Base-by-base conservation (phyloP, 2,888 invertebrate species). In the Meliscaeva auricollis region DNA sequence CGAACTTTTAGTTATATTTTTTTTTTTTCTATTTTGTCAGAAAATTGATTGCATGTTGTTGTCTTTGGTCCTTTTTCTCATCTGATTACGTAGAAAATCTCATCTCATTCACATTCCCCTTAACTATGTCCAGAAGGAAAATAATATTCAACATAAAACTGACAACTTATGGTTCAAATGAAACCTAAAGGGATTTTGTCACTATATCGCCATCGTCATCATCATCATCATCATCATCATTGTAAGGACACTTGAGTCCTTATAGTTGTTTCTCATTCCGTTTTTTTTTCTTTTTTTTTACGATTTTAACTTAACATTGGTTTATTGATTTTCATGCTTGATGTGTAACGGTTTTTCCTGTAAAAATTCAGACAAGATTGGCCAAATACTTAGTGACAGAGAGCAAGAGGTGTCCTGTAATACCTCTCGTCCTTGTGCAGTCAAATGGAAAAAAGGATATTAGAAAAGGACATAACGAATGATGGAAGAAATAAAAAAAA, bases 311-410 rank as follows among this genome's bases (percentile, higher is more conserved):
- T 76, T 72, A 80, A 85, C 75, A 76, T 75, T 80, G 76, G 85
- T 80, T 54, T 85, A 80, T 80, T 85, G 85, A 85, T 85, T 85
- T 85, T 77, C 76, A 85, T 73, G 85, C 72, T 79, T 84, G 74
- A 79, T 56, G 58, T 79, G 64, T 48, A 54, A 78, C 69, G 50
- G 35, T 64, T 62, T 17, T 46, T 60, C 60, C 73, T 66, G 58
- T 41, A 73, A 62, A 73, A 62, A 73, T 68, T 54, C 58, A 52
- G 41, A 58, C 56, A 70, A 44, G 64, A n/a, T n/a, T 60, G 15
- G 32, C 13, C 9, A 69, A 54, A 58, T 32, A 22, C 26, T 11
- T 26, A 26, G n/a, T n/a, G n/a, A n/a, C n/a, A n/a, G 26, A 26
- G 26, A 26, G 26, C 4, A n/a, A n/a, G 26, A 26, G 26, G 26